These are phyloP conservation scores for Platysteira castanea DNA, from an alignment of 2,113 vertebrate genomes.

Conservation along the genomic window DNA sequence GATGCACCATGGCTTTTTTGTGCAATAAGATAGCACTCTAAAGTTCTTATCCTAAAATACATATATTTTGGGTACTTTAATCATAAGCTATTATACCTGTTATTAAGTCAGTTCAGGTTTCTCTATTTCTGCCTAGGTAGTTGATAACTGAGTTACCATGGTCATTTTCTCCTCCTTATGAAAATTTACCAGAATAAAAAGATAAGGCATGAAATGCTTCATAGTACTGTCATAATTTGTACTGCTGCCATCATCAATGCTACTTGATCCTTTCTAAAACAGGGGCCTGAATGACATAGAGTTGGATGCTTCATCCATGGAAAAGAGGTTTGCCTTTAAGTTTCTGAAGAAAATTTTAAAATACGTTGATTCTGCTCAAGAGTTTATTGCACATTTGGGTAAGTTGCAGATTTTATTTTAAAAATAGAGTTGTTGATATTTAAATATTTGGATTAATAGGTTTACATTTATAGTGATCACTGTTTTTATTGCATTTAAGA, in stretches of 20 bases:
- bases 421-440: background rate
- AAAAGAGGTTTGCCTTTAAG: slow-evolving; percentile 96
- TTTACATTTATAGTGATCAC: background rate
- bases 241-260: background rate
- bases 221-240: background rate
- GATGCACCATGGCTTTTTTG: background rate
- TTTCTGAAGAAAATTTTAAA: slow-evolving; percentile 97
- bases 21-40: background rate
- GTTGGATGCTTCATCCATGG: slow-evolving; percentile 93
- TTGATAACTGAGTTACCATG: background rate
- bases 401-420: slow-evolving; percentile 27
- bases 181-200: background rate
- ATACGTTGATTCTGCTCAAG: slow-evolving; percentile 95
- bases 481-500: background rate
- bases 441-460: background rate
- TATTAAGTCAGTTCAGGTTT: background rate
- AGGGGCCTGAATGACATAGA: slow-evolving; percentile 90
- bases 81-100: background rate
- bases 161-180: background rate
- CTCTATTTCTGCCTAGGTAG: background rate
- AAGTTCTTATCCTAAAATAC: background rate
- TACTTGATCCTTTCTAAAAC: background rate
- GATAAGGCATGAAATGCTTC: background rate
- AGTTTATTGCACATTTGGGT: slow-evolving; percentile 96
- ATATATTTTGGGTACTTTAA: background rate